Evolutionary conservation across 2,113 vertebrate genomes (phyloP).

Genomic region (Clinocottus analis): DNA sequence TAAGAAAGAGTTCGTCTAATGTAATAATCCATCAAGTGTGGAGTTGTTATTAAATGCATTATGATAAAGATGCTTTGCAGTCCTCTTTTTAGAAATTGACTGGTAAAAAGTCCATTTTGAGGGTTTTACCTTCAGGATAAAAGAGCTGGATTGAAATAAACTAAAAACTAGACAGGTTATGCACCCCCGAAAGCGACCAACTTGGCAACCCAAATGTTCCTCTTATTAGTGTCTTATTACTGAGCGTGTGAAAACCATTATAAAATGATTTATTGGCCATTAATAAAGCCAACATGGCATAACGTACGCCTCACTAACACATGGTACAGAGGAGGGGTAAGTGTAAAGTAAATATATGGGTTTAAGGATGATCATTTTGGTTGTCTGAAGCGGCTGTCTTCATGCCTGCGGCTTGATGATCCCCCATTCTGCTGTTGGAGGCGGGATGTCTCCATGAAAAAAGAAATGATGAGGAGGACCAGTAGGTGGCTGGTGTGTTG

Average conservation of each 20-base stretch:
- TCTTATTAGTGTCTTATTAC: not conserved
- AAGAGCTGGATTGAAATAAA: not conserved
- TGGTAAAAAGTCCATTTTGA: not conserved
- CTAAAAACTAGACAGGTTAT: not conserved
- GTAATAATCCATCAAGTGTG: not conserved
- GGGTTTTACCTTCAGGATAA: not conserved
- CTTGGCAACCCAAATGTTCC: not conserved
- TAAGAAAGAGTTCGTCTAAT: not conserved
- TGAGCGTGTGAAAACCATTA: not conserved
- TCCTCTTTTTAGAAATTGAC: not conserved
- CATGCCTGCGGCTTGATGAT: slow-evolving; percentile 13
- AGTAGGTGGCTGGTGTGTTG: slow-evolving; percentile 58
- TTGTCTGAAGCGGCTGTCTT: slow-evolving; percentile 12
- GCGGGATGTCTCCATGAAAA: slow-evolving; percentile 52
- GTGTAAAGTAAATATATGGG: not conserved
- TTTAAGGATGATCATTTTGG: not conserved
- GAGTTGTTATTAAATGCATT: not conserved
- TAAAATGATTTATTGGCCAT: not conserved
- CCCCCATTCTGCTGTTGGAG: slow-evolving; percentile 24
- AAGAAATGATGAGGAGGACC: slow-evolving; percentile 63
- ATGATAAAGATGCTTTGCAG: not conserved
- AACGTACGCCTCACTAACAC: not conserved
- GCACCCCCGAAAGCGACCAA: not conserved
- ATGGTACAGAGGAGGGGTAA: too few species aligned
- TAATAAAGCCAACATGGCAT: not conserved